Evolutionary conservation across 2,113 vertebrate genomes (phyloP).

Genomic region (Parotia lawesii): DNA sequence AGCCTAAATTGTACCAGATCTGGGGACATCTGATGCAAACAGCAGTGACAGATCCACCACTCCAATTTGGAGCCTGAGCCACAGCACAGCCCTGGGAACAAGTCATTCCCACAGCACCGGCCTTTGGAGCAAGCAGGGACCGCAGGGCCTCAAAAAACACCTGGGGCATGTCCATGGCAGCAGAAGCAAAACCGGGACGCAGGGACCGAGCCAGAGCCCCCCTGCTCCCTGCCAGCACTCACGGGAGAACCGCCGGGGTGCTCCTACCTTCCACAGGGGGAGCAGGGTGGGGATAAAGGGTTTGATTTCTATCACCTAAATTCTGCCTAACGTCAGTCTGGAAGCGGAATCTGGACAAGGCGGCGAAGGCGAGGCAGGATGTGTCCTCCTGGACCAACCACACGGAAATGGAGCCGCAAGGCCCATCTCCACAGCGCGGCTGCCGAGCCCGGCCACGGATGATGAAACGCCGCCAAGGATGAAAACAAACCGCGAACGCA

Average conservation of each 20-base stretch:
- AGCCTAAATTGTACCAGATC: rapidly evolving
- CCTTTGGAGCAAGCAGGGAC: background rate
- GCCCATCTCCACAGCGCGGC: background rate
- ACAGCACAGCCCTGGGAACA: background rate
- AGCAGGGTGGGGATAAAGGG: background rate
- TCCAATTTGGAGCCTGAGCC: rapidly evolving
- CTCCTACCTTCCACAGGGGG: background rate
- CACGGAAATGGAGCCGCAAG: background rate
- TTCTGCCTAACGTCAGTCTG: background rate
- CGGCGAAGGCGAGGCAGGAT: background rate
- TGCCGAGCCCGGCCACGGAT: background rate
- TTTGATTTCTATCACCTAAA: background rate
- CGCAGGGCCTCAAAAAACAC: rapidly evolving
- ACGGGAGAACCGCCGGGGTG: background rate
- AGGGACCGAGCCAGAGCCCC: rapidly evolving
- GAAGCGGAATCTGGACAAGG: background rate
- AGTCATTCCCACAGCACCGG: background rate
- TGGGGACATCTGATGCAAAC: rapidly evolving
- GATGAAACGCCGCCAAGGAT: background rate
- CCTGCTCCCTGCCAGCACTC: background rate
- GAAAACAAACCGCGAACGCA: background rate
- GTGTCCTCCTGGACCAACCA: background rate
- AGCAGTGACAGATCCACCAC: background rate
- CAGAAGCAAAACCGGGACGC: rapidly evolving
- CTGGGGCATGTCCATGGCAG: background rate